Evolutionary conservation across 2,888 invertebrate species (phyloP).

Genomic region (Carcina quercana): DNA sequence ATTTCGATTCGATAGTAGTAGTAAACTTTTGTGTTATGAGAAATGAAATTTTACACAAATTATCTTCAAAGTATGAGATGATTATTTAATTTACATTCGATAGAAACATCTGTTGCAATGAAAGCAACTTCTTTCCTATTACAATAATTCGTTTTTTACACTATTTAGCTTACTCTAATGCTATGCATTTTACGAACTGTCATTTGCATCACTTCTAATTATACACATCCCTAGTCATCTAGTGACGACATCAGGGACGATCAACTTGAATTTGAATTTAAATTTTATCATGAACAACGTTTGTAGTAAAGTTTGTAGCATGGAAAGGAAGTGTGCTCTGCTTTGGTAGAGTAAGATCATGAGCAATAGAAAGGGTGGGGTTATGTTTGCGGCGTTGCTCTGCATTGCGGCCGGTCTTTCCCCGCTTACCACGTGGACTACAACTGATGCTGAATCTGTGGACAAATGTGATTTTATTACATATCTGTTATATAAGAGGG

Average conservation of each 20-base stretch:
- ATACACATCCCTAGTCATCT: slow-evolving; percentile 45
- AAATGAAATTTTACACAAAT: no score
- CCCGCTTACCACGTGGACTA: slow-evolving; percentile 88
- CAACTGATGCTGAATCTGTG: slow-evolving; percentile 85
- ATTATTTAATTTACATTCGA: no score
- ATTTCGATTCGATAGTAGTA: no score
- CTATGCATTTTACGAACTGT: slow-evolving; percentile 30
- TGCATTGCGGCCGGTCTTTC: slow-evolving; percentile 80
- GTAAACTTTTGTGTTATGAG: no score
- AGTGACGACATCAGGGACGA: slow-evolving; percentile 32
- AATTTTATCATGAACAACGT: slow-evolving; percentile 21
- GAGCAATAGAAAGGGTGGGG: slow-evolving; percentile 22
- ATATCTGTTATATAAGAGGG: no score
- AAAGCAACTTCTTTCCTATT: no score
- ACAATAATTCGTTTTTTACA: slow-evolving; percentile 59
- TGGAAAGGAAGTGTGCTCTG: slow-evolving; percentile 19
- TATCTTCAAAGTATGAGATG: no score
- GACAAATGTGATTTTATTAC: no score
- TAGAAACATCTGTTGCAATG: no score
- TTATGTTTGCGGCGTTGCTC: slow-evolving; percentile 36
- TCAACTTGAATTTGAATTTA: slow-evolving; percentile 21
- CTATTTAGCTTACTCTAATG: slow-evolving; percentile 26
- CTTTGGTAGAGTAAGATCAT: slow-evolving; percentile 20
- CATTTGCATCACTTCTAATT: slow-evolving; percentile 13
- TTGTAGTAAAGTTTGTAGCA: slow-evolving; percentile 18